Percentiles rank a stretch among this genome's conserved stretches.
Evolutionary conservation across 2,888 invertebrate genomes (phyloP).

Genomic region (Margaritifera margaritifera): DNA sequence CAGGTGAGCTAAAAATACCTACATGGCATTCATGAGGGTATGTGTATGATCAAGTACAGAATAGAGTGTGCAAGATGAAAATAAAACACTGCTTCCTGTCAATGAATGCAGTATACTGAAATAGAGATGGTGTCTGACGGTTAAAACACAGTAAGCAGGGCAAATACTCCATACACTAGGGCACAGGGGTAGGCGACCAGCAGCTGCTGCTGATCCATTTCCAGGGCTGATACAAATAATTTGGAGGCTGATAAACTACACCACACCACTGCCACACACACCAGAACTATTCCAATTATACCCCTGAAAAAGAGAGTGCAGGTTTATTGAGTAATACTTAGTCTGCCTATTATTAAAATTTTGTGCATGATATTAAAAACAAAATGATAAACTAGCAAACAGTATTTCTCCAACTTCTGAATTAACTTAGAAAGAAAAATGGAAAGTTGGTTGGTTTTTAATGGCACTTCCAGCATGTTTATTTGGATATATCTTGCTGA

Average conservation of each 20-base stretch:
- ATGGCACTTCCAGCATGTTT: no score
- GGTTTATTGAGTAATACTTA: not conserved
- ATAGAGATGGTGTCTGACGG: no score
- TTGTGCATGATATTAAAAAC: not conserved
- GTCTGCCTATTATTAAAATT: not conserved
- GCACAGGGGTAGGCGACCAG: conserved; percentile 90
- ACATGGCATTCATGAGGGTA: no score
- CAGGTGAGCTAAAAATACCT: no score
- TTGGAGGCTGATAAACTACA: conserved; percentile 93
- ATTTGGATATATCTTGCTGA: no score
- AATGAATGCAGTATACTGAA: no score
- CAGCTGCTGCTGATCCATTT: conserved; percentile 87
- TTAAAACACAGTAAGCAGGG: conserved; percentile 92
- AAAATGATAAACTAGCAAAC: not conserved
- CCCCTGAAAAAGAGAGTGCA: conserved; percentile 60
- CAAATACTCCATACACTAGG: conserved; percentile 93
- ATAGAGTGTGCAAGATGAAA: no score
- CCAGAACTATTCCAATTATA: conserved; percentile 65
- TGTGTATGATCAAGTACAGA: no score
- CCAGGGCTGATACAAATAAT: conserved; percentile 91
- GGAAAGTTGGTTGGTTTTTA: no score
- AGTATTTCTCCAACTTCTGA: not conserved
- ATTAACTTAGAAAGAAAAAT: no score
- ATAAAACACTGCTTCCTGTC: no score
- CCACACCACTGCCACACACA: conserved; percentile 79